Percentiles rank a stretch among this genome's conserved stretches.
Conservation (phyloP, 1,140 invertebrate species). For the Sycobia sp. region DNA sequence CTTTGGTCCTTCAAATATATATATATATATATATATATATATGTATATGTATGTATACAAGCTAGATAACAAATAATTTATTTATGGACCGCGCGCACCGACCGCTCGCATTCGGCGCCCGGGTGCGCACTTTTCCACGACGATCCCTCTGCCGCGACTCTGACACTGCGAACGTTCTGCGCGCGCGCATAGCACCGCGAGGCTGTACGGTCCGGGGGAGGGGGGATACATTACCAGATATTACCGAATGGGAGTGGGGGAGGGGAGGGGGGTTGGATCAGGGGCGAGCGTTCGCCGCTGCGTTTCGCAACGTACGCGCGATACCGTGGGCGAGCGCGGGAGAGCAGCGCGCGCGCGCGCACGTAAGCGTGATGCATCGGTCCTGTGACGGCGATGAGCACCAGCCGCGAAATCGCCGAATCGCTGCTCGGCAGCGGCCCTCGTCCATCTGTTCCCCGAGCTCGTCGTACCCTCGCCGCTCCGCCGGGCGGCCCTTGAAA, state of each 20-base stretch:
- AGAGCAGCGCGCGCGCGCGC: no score
- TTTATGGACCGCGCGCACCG: slow-evolving; percentile 22
- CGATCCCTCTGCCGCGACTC: no score
- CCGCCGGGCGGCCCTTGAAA: slow-evolving; percentile 24
- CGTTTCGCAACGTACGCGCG: no score
- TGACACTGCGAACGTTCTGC: no score
- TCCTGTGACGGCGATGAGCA: no score
- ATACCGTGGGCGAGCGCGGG: not conserved
- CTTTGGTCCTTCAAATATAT: no score
- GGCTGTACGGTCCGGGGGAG: slow-evolving; percentile 14
- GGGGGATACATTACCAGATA: no score
- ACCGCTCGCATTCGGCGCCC: not conserved
- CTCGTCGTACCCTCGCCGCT: not conserved
- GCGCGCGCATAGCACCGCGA: not conserved
- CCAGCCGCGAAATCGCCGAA: no score
- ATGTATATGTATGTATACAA: not conserved
- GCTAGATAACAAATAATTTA: slow-evolving; percentile 32
- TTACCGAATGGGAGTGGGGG: not conserved
- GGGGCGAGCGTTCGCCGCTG: no score
- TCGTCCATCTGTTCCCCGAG: slow-evolving; percentile 12
- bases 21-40: slow-evolving; percentile 11
- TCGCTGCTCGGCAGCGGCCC: no score
- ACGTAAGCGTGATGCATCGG: no score
- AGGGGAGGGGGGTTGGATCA: not conserved
- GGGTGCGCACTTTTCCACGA: no score